Evolutionary conservation across 2,888 invertebrate species (phyloP).

Genomic region (Euspilapteryx auroguttella): DNA sequence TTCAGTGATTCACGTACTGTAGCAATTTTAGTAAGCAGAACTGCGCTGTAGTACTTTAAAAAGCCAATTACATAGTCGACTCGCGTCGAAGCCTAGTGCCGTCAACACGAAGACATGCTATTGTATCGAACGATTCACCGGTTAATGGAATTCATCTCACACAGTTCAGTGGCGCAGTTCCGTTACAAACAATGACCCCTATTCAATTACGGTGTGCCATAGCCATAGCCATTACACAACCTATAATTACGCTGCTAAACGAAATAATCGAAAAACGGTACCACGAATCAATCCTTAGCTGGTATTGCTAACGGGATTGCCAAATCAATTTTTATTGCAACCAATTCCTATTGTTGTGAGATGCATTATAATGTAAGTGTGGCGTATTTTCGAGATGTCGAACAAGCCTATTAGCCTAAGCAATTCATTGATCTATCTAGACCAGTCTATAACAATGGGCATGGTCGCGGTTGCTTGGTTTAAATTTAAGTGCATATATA

Average conservation of each 20-base stretch:
- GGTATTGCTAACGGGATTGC: slow-evolving; percentile 12
- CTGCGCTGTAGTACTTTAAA: too few species aligned
- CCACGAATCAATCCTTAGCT: slow-evolving; percentile 7
- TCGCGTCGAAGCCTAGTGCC: too few species aligned
- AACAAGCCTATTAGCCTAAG: too few species aligned
- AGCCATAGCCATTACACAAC: slow-evolving; percentile 32
- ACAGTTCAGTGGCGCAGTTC: slow-evolving; percentile 22
- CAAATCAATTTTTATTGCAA: slow-evolving; percentile 17
- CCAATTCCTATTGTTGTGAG: too few species aligned
- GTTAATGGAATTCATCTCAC: slow-evolving; percentile 42
- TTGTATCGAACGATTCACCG: not conserved
- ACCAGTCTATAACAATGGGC: too few species aligned
- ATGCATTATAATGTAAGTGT: slow-evolving; percentile 15
- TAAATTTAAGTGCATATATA: too few species aligned
- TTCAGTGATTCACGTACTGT: too few species aligned
- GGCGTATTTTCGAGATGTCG: slow-evolving; percentile 9
- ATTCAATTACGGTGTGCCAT: slow-evolving; percentile 14
- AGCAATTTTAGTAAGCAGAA: too few species aligned
- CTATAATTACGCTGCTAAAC: slow-evolving; percentile 10
- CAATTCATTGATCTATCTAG: too few species aligned
- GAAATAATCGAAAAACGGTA: slow-evolving; percentile 21
- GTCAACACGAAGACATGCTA: too few species aligned
- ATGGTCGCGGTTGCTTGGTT: too few species aligned
- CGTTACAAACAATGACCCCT: slow-evolving; percentile 47
- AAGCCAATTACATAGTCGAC: too few species aligned